These are phyloP conservation scores for Drosophila longiperda DNA, from an alignment of 2,888 invertebrate species.

Conservation along the genomic window DNA sequence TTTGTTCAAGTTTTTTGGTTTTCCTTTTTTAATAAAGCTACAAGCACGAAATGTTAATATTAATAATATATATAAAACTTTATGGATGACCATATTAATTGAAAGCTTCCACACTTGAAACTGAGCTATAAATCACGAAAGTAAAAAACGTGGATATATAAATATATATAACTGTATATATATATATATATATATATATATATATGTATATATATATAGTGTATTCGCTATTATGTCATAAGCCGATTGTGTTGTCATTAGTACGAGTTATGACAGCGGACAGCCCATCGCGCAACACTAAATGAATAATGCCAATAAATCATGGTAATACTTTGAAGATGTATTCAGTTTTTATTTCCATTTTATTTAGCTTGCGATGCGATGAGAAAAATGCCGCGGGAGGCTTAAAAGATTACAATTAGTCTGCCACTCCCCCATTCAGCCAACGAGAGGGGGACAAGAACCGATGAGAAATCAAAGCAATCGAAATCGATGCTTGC, in stretches of 20 bases:
- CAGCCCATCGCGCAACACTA: slow-evolving; percentile 35
- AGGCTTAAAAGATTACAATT: slow-evolving; percentile 56
- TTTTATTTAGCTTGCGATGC: slow-evolving; percentile 11
- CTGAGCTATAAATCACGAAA: slow-evolving; percentile 63
- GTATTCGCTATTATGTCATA: slow-evolving; percentile 69
- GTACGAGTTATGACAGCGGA: slow-evolving; percentile 50
- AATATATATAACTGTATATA: slow-evolving; percentile 5
- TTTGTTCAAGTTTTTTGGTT: slow-evolving; percentile 21
- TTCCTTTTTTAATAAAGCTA: slow-evolving; percentile 51
- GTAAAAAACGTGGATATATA: slow-evolving; percentile 1
- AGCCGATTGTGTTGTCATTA: slow-evolving; percentile 76
- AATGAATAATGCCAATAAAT: slow-evolving; percentile 73
- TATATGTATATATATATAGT: slow-evolving; percentile 3
- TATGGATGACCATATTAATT: slow-evolving; percentile 64
- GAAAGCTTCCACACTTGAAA: slow-evolving; percentile 60
- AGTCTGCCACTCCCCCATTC: slow-evolving; percentile 9
- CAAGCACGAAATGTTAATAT: slow-evolving; percentile 44
- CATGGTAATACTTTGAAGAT: slow-evolving; percentile 62
- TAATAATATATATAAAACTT: slow-evolving; percentile 48
- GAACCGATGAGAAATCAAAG: slow-evolving; percentile 32
- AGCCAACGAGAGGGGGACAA: not conserved
- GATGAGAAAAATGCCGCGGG: not conserved
- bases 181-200: slow-evolving; percentile 7
- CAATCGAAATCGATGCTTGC: slow-evolving; percentile 19
- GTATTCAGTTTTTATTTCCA: not conserved